Base-by-base conservation (phyloP, 2,888 invertebrate species). In the Gnatocerus cornutus region DNA sequence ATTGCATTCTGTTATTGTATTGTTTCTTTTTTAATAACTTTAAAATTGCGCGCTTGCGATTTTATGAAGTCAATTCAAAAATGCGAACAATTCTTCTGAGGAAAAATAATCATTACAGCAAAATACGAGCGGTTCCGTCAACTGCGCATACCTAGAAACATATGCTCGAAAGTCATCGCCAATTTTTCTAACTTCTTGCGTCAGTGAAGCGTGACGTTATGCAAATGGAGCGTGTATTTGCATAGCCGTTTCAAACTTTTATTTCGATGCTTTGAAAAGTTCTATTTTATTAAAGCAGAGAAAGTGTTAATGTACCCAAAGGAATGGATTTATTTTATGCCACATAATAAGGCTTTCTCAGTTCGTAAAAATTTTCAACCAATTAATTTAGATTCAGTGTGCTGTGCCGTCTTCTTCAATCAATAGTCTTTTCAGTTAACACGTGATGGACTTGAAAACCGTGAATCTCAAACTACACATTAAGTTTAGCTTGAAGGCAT, bases 181-280 rank as follows among this genome's bases (percentile, higher is more conserved):
- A 63, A 56, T 65, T 56, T 65, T 65, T 56, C 50, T 29, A 48
- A 48, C 65, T 65, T 56, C 65, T 65, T 65, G 56, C 46, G 46
- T 58, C 58, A 59, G 29, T 53, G 66, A 67, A 67, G 66, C 66
- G 59, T 67, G 46, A 43, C 56, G 29, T 56, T 67, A 67, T 67
- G 66, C 58, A 67, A 59, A 67, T 58, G 55, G 56, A 30, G 53
- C 63, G 53, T 56, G 65, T 56, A 56, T 65, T 65, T 65, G 65
- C 65, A 65, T 65, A 65, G 53, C 46, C 55, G 65, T 63, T 62
- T 53, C 53, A 16, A 53, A 63, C 16, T 63, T 61, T 63, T 53
- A 63, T 63, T 63, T 53, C 52, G 41, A 53, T 63, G 63, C 63
- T 63, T 63, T 63, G 27, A 29, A 53, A 53, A 52, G 29, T 43